Evolutionary conservation across 2,113 vertebrate genomes (phyloP).

Genomic region (Pteropus alecto): DNA sequence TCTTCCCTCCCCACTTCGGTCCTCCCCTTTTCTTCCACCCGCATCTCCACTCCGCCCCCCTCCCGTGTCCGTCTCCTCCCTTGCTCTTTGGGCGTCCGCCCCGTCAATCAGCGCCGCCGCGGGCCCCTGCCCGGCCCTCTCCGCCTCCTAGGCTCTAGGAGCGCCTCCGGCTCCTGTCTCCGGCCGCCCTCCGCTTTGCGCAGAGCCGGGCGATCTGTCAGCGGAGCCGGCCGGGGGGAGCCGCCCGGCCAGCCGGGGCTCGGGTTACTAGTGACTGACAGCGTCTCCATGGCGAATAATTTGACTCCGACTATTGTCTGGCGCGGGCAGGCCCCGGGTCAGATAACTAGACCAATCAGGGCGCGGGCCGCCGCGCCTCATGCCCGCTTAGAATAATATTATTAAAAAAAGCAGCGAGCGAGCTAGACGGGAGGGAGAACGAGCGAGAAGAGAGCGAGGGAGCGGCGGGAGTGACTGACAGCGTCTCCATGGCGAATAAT

Average conservation of each 20-base stretch:
- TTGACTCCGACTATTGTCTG: constrained; percentile 99
- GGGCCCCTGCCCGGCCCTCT: constrained; percentile 62
- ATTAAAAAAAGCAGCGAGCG: constrained; percentile 86
- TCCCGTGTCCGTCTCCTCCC: constrained; percentile 30
- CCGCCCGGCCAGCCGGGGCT: constrained; percentile 95
- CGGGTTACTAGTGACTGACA: constrained; percentile 98
- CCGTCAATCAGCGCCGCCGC: constrained; percentile 91
- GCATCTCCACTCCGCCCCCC: neutral
- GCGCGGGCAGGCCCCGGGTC: constrained; percentile 97
- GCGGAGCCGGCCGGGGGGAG: constrained; percentile 89
- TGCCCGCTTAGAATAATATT: constrained; percentile 99
- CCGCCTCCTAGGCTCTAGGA: constrained; percentile 59
- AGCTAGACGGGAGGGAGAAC: constrained; percentile 72
- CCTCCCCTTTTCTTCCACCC: constrained; percentile 30
- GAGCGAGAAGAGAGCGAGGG: constrained; percentile 30
- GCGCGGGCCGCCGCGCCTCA: constrained; percentile 95
- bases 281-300: constrained; percentile 99
- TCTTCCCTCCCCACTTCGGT: neutral
- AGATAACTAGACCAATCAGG: constrained; percentile 99
- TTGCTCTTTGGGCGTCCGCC: constrained; percentile 84
- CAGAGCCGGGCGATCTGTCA: constrained; percentile 90
- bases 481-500: constrained; percentile 99
- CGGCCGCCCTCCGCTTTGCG: constrained; percentile 86
- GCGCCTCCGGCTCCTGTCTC: constrained; percentile 83
- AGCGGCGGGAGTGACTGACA: constrained; percentile 92